phyloP scores from a whole-genome alignment of 2,888 invertebrate genomes.

The Pollenia labialis region DNA sequence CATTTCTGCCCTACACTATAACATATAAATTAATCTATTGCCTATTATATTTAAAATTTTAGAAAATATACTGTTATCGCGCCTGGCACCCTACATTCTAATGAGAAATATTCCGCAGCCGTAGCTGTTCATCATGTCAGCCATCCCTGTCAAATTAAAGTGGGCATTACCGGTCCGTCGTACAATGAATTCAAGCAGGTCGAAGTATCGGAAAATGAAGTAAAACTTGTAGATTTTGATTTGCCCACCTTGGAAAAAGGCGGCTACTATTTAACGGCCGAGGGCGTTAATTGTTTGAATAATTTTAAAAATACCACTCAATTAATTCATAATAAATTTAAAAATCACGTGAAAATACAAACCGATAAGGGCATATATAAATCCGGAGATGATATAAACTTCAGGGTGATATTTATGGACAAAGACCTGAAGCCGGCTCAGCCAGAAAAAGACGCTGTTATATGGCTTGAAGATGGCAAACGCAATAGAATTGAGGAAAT shows the following conservation, averaged over 20 bases:
- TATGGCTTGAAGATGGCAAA: conserved; percentile 89
- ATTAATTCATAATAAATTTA: conserved; percentile 86
- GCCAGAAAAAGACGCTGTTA: conserved; percentile 86
- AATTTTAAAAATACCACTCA: conserved; percentile 90
- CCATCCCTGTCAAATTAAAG: conserved; percentile 77
- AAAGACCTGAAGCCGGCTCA: conserved; percentile 89
- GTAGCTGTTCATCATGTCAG: conserved; percentile 85
- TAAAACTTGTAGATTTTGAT: conserved; percentile 77
- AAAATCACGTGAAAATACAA: conserved; percentile 89
- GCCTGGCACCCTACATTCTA: conserved; percentile 86
- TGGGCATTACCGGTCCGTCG: conserved; percentile 79
- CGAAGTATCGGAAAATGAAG: conserved; percentile 75
- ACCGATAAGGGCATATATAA: conserved; percentile 96
- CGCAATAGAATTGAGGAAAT: conserved; percentile 85
- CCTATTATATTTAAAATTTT: too few relatives aligned
- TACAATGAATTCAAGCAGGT: conserved; percentile 78
- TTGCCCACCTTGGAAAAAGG: conserved; percentile 84
- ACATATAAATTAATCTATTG: too few relatives aligned
- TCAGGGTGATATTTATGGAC: conserved; percentile 86
- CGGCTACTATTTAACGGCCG: conserved; percentile 89
- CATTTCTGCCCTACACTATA: too few relatives aligned
- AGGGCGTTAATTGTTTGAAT: conserved; percentile 87
- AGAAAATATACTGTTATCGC: too few relatives aligned
- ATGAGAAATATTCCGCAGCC: conserved; percentile 92
- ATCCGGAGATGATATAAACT: conserved; percentile 92